Evolutionary conservation across 2,888 invertebrate species (phyloP).

Genomic region (Euphydryas editha): DNA sequence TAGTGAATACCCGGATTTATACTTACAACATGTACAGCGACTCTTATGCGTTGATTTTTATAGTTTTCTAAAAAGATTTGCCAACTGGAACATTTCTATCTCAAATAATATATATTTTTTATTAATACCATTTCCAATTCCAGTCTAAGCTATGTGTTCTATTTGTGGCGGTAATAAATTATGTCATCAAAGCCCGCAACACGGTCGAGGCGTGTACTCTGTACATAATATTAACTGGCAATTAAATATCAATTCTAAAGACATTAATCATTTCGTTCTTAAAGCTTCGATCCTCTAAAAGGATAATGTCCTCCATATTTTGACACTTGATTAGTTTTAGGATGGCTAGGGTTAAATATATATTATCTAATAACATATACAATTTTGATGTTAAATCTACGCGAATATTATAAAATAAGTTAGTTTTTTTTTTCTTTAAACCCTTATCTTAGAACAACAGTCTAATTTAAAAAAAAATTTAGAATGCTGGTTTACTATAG

Average conservation of each 20-base stretch:
- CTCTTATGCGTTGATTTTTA: too few species aligned
- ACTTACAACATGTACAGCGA: too few species aligned
- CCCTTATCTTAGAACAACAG: too few species aligned
- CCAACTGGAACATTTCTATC: too few species aligned
- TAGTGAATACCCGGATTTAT: too few species aligned
- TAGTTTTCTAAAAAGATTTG: neutral
- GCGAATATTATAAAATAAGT: neutral
- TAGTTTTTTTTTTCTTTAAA: too few species aligned
- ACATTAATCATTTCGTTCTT: slow-evolving; percentile 64
- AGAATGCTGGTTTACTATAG: too few species aligned
- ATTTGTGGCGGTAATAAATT: slow-evolving; percentile 54
- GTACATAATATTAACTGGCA: slow-evolving; percentile 58
- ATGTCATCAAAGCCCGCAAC: slow-evolving; percentile 55
- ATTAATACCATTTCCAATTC: neutral
- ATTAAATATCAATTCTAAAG: slow-evolving; percentile 75
- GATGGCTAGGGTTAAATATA: neutral
- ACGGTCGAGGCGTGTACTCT: slow-evolving; percentile 47
- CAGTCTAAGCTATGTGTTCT: slow-evolving; percentile 8
- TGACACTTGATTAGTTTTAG: slow-evolving; percentile 5
- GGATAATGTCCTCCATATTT: slow-evolving; percentile 1
- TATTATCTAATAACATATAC: neutral
- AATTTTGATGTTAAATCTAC: neutral
- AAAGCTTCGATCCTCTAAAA: slow-evolving; percentile 13
- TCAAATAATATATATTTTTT: too few species aligned
- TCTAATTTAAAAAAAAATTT: too few species aligned